A percentile compares a stretch with the other conserved stretches of the same genome.
Conservation (phyloP, 2,888 invertebrate genomes). For the Drymonia ruficornis region DNA sequence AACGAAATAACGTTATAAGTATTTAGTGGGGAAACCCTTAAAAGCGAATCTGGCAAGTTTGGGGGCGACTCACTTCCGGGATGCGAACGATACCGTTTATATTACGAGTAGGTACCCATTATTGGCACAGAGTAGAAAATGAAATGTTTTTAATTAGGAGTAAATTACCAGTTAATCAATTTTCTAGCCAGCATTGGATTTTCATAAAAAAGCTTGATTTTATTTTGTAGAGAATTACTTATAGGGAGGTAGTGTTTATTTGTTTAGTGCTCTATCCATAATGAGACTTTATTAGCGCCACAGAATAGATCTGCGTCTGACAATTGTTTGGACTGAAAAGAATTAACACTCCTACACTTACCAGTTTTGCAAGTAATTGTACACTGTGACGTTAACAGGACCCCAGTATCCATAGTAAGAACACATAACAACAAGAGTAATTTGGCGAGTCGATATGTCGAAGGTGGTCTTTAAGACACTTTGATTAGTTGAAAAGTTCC, state of each 20-base stretch:
- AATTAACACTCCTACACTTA: too few species aligned
- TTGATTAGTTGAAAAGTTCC: conserved; percentile 73
- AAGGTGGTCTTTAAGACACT: conserved; percentile 70
- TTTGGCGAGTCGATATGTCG: conserved; percentile 68
- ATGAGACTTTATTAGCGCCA: too few species aligned
- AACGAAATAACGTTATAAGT: conserved; percentile 14
- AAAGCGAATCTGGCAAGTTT: conserved; percentile 39
- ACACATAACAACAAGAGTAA: conserved; percentile 46
- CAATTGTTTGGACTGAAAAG: too few species aligned
- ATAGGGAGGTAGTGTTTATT: too few species aligned
- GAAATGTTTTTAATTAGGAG: background rate
- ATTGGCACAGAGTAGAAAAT: conserved; percentile 9
- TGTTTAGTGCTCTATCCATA: too few species aligned
- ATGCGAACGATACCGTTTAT: conserved; percentile 15
- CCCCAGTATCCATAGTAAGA: conserved; percentile 31
- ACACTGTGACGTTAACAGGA: conserved; percentile 19
- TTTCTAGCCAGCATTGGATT: too few species aligned
- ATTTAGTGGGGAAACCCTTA: conserved; percentile 35
- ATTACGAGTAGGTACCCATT: conserved; percentile 20
- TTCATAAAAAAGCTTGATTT: too few species aligned
- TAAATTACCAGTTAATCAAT: too few species aligned
- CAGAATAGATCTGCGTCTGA: too few species aligned
- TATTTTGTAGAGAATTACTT: too few species aligned
- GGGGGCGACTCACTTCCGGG: conserved; percentile 25
- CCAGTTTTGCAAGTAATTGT: background rate